Base-by-base conservation (phyloP, 2,888 invertebrate genomes). In the Elgonia sp. region DNA sequence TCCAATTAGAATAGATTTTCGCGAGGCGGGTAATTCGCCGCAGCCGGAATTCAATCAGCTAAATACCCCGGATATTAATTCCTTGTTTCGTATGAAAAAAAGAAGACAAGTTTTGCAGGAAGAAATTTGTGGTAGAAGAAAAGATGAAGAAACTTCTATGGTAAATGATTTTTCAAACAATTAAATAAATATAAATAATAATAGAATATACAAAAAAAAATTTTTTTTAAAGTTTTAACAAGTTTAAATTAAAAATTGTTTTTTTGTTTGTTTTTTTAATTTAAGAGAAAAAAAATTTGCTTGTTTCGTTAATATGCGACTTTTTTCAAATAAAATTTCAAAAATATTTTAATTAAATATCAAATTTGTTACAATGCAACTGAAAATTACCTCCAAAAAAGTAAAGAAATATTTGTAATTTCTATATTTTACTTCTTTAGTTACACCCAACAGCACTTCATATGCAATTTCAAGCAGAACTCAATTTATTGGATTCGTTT, bases 401-500 rank as follows among this genome's bases (percentile, higher is more conserved):
- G 14, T 46, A 12, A 46, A 46, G n/a, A 46, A 46, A 46, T 46
- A 7, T 46, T 46, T 29, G 29, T 29, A 29, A 29, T 3, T 29
- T 29, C n/a, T n/a, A 29, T 3, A 3, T 29, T 29, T 29, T 29
- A 29, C 29, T 3, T 5, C 91, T 91, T 70, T 46, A 92, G 92
- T 79, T 93, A 67, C 93, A 94, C 86, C 95, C 96, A 10, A 95
- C 95, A 86, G 95, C 96, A 69, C 95, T 96, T 72, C 96, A 96
- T 92, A 94, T 96, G 90, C 95, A 96, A 91, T 95, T 96, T 91
- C 95, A 96, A 92, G 95, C 96, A 0, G 96, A 96, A 93, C 94
- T 96, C 67, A 96, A 96, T 93, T 94, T 96, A 63, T 93, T 96
- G 57, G 96, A 96, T 90, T 95, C 96, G 69, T 95, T 96, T 91